Conservation (phyloP, 2,888 invertebrate genomes). For the Eupithecia vulgata region DNA sequence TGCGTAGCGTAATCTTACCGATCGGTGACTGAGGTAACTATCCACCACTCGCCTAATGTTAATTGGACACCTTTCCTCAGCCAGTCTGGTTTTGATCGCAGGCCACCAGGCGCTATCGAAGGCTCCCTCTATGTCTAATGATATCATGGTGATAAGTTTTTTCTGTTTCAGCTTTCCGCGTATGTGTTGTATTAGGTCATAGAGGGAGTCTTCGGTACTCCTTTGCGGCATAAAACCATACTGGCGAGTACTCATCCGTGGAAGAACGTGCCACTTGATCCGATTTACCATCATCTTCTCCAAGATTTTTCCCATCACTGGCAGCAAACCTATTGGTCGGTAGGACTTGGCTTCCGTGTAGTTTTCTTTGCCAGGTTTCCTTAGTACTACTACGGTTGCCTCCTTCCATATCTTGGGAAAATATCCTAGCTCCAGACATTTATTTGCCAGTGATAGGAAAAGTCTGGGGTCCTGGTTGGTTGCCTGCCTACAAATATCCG, state of each 20-base stretch:
- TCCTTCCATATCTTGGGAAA: conserved; percentile 38
- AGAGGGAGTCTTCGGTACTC: conserved; percentile 11
- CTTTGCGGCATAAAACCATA: conserved; percentile 1
- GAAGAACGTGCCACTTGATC: conserved; percentile 14
- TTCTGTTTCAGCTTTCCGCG: too few species aligned
- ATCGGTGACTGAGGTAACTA: conserved; percentile 24
- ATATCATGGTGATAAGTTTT: too few species aligned
- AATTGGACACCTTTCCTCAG: conserved; percentile 20
- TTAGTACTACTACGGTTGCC: conserved; percentile 14
- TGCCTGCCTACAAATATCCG: conserved; percentile 35
- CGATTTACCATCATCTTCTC: conserved; percentile 9
- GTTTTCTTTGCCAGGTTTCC: conserved; percentile 9
- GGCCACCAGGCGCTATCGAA: conserved; percentile 26
- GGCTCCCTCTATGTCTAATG: too few species aligned
- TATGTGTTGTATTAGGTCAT: too few species aligned
- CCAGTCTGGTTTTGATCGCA: conserved; percentile 17
- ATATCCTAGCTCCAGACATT: conserved; percentile 34
- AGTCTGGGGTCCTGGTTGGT: conserved; percentile 27
- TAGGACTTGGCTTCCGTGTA: conserved; percentile 39
- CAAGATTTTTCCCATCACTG: conserved; percentile 38
- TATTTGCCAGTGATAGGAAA: conserved; percentile 26
- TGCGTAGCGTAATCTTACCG: conserved; percentile 30
- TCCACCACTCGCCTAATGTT: conserved; percentile 18
- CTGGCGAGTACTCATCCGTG: not conserved
- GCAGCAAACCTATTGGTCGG: conserved; percentile 44